Conservation (phyloP, 37 sponge, comb jelly and placozoan genomes). For the Ianthella basta region DNA sequence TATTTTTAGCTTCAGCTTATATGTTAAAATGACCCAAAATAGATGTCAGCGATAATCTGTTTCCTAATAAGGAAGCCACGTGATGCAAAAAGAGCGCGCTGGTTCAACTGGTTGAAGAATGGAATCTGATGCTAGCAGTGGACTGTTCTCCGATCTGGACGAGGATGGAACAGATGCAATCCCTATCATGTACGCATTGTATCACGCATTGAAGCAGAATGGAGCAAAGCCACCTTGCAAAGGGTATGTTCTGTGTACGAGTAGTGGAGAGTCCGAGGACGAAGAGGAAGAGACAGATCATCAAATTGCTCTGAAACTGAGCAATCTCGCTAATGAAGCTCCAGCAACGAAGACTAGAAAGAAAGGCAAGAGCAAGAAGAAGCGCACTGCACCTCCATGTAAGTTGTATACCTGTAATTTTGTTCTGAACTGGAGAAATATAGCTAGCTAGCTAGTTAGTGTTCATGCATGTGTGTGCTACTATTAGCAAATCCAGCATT, state of each 20-base stretch:
- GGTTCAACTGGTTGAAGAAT: neutral
- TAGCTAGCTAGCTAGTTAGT: neutral
- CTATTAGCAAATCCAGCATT: no score
- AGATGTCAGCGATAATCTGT: neutral
- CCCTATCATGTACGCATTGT: neutral
- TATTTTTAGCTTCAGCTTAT: neutral
- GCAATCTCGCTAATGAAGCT: slow-evolving; percentile 11
- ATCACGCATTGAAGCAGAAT: neutral
- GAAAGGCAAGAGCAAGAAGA: slow-evolving; percentile 3
- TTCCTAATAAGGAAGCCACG: neutral
- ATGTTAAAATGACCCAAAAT: no score
- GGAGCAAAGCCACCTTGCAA: neutral
- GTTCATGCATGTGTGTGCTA: neutral
- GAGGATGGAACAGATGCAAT: neutral
- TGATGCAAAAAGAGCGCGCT: slow-evolving; percentile 5
- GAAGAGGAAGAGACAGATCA: neutral
- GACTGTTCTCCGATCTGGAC: neutral
- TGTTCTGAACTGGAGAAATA: neutral
- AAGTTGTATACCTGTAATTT: neutral
- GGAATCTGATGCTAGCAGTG: neutral
- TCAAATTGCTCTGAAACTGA: neutral
- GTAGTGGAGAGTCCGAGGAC: neutral
- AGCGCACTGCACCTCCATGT: neutral
- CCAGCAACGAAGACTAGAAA: neutral
- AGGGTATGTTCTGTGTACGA: neutral